These are phyloP conservation scores for Diorhabda carinulata DNA, from an alignment of 1,140 invertebrate species.

Conservation along the genomic window DNA sequence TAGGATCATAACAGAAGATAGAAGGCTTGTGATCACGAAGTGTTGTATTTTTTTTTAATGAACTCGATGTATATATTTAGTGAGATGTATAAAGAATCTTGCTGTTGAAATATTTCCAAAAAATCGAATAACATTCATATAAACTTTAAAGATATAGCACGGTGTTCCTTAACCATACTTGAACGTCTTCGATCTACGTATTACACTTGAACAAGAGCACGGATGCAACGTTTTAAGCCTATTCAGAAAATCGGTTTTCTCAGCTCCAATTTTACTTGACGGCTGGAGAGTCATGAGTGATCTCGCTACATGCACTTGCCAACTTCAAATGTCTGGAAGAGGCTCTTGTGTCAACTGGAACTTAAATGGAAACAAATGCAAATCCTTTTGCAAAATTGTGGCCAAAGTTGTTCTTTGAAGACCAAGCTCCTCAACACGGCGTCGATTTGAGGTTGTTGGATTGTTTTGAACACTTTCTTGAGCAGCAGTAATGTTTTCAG, in stretches of 20 bases:
- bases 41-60: conserved; percentile 29
- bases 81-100: conserved; percentile 26
- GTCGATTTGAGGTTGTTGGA: no score
- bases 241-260: neutral
- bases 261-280: neutral
- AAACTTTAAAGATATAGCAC: neutral
- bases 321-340: no score
- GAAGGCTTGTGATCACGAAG: conserved; percentile 35
- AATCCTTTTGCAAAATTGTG: no score
- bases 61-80: conserved; percentile 30
- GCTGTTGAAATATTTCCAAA: conserved; percentile 30
- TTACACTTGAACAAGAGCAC: neutral
- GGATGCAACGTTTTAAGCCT: no score
- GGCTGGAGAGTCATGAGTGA: no score
- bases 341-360: no score
- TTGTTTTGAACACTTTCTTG: no score
- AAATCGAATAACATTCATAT: conserved; percentile 2
- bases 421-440: no score
- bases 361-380: no score
- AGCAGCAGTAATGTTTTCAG: no score
- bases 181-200: neutral
- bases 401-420: no score
- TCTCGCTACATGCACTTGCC: no score
- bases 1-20: conserved; percentile 24
- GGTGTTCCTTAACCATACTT: neutral